These are phyloP conservation scores for Phoebastria nigripes DNA, from an alignment of 2,797 vertebrate species.

Conservation along the genomic window DNA sequence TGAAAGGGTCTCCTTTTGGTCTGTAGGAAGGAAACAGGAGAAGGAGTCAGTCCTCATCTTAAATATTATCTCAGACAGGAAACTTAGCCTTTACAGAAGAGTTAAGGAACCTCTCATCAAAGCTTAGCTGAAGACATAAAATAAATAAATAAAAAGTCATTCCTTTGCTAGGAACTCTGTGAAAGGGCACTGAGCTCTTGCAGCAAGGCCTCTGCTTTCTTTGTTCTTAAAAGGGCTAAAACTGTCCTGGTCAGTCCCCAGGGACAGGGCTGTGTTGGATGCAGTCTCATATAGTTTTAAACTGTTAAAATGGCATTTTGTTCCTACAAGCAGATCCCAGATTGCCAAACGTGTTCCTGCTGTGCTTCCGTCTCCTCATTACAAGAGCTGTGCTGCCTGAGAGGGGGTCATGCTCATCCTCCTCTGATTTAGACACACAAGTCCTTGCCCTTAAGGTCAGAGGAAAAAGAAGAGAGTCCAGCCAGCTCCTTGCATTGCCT, in stretches of 20 bases:
- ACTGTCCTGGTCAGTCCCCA: not conserved
- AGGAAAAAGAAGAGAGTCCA: not conserved
- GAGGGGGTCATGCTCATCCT: not conserved
- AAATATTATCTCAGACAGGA: constrained; percentile 32
- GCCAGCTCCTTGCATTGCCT: not conserved
- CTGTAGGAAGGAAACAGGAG: constrained; percentile 30
- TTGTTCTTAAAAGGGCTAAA: constrained; percentile 33
- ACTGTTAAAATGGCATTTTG: not conserved
- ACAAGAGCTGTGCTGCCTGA: not conserved
- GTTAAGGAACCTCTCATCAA: constrained; percentile 24
- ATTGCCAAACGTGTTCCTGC: not conserved
- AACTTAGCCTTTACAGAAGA: not conserved
- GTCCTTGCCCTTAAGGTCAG: not conserved
- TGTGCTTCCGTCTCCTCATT: not conserved
- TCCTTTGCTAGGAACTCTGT: not conserved
- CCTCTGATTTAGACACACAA: not conserved
- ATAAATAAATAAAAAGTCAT: constrained; percentile 35
- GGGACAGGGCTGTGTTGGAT: not conserved
- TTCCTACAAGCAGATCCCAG: not conserved
- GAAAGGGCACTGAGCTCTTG: constrained; percentile 24
- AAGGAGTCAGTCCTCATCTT: constrained; percentile 6
- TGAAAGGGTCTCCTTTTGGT: not conserved
- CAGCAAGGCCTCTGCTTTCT: not conserved
- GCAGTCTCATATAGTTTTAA: not conserved
- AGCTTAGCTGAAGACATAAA: constrained; percentile 33